Conservation (phyloP, 2,888 invertebrate species). For the Balanococcus diminutus region DNA sequence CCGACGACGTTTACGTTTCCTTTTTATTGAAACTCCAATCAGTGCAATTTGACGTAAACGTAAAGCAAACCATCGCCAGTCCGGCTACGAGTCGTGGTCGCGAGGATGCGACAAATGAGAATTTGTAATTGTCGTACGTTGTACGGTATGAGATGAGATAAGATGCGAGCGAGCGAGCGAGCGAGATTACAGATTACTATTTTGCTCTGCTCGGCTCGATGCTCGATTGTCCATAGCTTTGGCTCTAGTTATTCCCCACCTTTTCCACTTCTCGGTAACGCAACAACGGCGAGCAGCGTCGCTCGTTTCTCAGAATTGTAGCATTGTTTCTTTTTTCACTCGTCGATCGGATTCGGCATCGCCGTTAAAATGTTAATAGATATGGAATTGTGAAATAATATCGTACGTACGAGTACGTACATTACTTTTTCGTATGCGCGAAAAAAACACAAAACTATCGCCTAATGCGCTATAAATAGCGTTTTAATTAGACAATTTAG, state of each 20-base stretch:
- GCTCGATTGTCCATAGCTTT: no score
- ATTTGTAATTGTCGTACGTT: no score
- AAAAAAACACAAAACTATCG: not conserved
- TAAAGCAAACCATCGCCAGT: not conserved
- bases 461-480: not conserved
- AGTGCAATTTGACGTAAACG: no score
- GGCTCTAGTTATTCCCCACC: not conserved
- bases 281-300: no score
- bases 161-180: not conserved
- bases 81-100: not conserved
- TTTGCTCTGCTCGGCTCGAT: no score
- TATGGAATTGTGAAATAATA: no score
- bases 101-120: no score
- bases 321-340: no score
- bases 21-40: not conserved
- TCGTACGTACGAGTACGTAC: not conserved
- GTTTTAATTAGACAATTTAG: constrained; percentile 2
- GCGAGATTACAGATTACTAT: not conserved
- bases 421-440: not conserved
- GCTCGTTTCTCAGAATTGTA: no score
- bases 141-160: not conserved
- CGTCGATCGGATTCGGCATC: no score
- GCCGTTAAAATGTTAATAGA: no score
- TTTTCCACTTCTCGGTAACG: no score
- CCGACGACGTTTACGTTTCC: not conserved